Conservation (phyloP, 2,888 invertebrate species). For the Theretra japonica region DNA sequence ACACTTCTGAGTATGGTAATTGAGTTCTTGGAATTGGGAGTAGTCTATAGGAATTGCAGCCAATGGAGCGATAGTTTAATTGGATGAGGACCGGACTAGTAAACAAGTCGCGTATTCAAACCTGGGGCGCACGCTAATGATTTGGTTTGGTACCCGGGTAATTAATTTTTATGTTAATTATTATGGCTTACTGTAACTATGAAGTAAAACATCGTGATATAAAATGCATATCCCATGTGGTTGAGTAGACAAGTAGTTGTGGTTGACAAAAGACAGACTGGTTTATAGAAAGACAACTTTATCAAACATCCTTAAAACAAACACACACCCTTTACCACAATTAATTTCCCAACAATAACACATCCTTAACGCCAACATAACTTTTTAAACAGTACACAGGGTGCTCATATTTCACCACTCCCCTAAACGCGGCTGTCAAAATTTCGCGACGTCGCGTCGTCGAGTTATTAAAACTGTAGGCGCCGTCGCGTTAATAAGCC, state of each 20-base stretch:
- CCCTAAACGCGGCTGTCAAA: conserved; percentile 39
- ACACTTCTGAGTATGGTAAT: background rate
- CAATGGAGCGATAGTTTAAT: background rate
- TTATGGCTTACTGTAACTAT: no score
- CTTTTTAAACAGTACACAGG: conserved; percentile 1
- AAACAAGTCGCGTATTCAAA: no score
- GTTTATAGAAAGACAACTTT: no score
- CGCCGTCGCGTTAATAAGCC: conserved; percentile 47
- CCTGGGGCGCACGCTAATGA: no score
- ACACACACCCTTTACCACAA: background rate
- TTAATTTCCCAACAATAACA: background rate
- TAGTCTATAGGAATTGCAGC: no score
- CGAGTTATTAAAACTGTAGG: conserved; percentile 48
- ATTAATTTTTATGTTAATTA: no score
- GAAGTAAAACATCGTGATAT: no score
- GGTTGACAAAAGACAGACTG: no score
- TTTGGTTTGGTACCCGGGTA: no score
- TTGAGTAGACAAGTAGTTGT: no score
- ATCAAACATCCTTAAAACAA: no score
- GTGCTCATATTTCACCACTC: conserved; percentile 20
- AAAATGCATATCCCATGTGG: no score
- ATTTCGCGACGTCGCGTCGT: conserved; percentile 45
- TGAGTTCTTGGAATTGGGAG: background rate
- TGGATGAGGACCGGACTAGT: background rate
- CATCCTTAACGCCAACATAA: background rate